phyloP scores from a whole-genome alignment of 2,888 invertebrate genomes.

The Drosophila greeni region DNA sequence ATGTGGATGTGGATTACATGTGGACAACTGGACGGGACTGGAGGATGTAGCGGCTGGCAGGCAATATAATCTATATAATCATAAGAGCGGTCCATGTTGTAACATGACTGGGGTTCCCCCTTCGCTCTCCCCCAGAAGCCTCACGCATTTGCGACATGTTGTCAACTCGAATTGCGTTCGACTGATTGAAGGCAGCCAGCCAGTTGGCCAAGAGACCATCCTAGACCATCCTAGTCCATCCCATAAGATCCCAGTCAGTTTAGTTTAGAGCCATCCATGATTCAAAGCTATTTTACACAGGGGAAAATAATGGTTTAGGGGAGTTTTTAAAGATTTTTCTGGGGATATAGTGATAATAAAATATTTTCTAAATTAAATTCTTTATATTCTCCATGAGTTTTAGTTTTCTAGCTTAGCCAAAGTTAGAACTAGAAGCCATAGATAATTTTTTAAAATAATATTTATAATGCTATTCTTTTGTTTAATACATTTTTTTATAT shows the following conservation, averaged over 20 bases:
- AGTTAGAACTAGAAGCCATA: no score
- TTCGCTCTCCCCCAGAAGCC: conserved; percentile 25
- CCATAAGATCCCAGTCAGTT: conserved; percentile 8
- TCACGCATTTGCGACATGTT: conserved; percentile 76
- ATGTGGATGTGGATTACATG: conserved; percentile 60
- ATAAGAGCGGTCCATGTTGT: conserved; percentile 65
- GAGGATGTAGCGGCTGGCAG: conserved; percentile 36
- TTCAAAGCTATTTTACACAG: conserved; percentile 13
- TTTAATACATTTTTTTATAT: not conserved
- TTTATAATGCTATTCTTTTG: no score
- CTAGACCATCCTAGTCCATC: conserved; percentile 29
- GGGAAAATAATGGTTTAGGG: not conserved
- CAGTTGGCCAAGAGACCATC: conserved; percentile 25
- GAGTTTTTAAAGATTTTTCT: not conserved
- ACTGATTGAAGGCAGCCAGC: conserved; percentile 69
- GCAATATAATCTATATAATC: conserved; percentile 71
- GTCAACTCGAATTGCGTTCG: conserved; percentile 78
- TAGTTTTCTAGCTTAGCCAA: no score
- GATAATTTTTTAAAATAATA: no score
- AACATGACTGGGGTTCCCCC: conserved; percentile 44
- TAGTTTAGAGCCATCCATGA: conserved; percentile 3
- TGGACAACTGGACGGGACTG: conserved; percentile 42
- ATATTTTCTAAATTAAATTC: no score
- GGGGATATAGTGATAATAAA: not conserved
- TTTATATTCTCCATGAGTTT: no score